Conservation (phyloP, 2,888 invertebrate species). For the Lithosia quadra region DNA sequence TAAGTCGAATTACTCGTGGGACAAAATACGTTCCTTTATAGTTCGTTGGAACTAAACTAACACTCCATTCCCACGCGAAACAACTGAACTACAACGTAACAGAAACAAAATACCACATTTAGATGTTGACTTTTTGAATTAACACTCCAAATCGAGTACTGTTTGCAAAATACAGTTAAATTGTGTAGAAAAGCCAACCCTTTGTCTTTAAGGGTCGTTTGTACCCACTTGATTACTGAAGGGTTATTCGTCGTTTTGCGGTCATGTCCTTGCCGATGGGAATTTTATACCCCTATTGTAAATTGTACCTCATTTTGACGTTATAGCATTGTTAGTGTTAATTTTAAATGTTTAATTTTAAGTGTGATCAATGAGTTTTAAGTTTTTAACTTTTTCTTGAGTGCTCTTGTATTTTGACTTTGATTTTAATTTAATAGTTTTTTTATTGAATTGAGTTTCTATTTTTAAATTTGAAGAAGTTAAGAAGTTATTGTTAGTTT, state of each 20-base stretch:
- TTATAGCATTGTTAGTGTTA: conserved; percentile 36
- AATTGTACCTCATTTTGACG: conserved; percentile 34
- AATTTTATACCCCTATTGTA: conserved; percentile 41
- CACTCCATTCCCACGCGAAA: conserved; percentile 67
- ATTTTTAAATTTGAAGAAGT: conserved; percentile 3
- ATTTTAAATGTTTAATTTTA: conserved; percentile 14
- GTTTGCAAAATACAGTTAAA: conserved; percentile 84
- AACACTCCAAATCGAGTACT: conserved; percentile 68
- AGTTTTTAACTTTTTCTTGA: conserved; percentile 6
- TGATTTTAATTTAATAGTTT: conserved; percentile 18
- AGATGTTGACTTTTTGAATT: conserved; percentile 65
- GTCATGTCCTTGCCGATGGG: conserved; percentile 35
- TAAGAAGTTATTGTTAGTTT: conserved; percentile 19
- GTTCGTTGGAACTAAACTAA: neutral
- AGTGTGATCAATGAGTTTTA: conserved; percentile 12
- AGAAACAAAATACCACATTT: conserved; percentile 67
- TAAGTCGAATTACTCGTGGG: neutral
- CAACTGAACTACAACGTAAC: conserved; percentile 48
- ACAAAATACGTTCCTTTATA: neutral
- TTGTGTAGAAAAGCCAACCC: conserved; percentile 68
- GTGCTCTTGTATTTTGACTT: conserved; percentile 42
- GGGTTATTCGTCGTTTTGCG: conserved; percentile 57
- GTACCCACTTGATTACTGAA: conserved; percentile 68
- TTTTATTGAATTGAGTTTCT: conserved; percentile 1
- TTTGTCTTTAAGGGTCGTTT: conserved; percentile 69